phyloP scores from a whole-genome alignment of 2,888 invertebrate species.

The Hemithea aestivaria region DNA sequence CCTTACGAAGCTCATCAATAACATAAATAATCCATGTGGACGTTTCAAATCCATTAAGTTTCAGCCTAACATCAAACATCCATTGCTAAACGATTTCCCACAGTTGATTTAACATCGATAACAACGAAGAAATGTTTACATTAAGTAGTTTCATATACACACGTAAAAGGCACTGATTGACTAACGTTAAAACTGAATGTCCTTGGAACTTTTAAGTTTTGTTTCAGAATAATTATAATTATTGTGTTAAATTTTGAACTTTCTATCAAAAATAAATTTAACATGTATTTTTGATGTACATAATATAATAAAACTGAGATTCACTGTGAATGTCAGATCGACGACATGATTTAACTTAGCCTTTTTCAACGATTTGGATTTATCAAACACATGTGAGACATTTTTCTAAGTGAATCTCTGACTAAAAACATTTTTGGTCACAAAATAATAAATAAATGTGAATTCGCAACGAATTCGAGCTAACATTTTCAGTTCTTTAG shows the following conservation, averaged over 20 bases:
- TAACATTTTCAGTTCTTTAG: slow-evolving; percentile 12
- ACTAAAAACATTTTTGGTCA: slow-evolving; percentile 2
- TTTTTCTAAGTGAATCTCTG: no score
- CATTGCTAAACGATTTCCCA: slow-evolving; percentile 17
- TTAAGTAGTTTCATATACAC: slow-evolving; percentile 28
- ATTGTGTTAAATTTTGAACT: no score
- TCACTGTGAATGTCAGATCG: no score
- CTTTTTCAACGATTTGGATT: no score
- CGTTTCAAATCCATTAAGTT: slow-evolving; percentile 7
- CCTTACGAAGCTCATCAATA: slow-evolving; percentile 20
- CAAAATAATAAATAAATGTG: neutral
- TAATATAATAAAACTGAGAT: no score
- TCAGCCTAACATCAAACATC: slow-evolving; percentile 14
- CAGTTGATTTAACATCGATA: slow-evolving; percentile 19
- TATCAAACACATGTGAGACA: no score
- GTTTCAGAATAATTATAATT: no score
- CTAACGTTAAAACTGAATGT: slow-evolving; percentile 24
- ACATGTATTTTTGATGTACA: no score
- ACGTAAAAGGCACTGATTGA: slow-evolving; percentile 50
- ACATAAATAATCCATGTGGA: slow-evolving; percentile 19
- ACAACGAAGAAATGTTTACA: slow-evolving; percentile 28
- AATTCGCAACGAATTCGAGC: neutral
- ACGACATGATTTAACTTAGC: no score
- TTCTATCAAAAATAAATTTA: no score
- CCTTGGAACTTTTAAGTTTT: slow-evolving; percentile 14